Evolutionary conservation across 2,888 invertebrate species (phyloP).

Genomic region (Sepioteuthis lessoniana): DNA sequence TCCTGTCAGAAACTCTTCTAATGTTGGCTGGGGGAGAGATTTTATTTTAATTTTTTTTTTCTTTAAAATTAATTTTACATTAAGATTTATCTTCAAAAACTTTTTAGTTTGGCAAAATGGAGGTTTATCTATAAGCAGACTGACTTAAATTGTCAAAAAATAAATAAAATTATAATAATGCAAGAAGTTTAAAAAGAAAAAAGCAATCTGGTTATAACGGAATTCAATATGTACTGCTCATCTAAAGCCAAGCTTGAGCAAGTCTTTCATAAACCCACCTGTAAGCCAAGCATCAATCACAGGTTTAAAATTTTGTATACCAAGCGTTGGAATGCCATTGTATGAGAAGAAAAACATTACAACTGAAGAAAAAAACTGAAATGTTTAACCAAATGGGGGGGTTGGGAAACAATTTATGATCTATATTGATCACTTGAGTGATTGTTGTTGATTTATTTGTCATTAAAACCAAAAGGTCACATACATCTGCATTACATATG

Average conservation of each 20-base stretch:
- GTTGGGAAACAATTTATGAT: neutral
- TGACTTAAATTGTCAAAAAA: too few relatives aligned
- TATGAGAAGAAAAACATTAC: neutral
- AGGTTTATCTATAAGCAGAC: too few relatives aligned
- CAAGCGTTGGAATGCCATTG: too few relatives aligned
- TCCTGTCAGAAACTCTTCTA: too few relatives aligned
- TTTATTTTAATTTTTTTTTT: too few relatives aligned
- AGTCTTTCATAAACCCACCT: neutral
- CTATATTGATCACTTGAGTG: neutral
- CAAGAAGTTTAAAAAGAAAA: neutral
- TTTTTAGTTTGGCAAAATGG: too few relatives aligned
- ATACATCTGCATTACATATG: neutral
- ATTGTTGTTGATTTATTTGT: neutral
- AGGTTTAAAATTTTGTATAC: neutral
- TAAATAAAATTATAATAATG: too few relatives aligned
- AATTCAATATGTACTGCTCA: neutral
- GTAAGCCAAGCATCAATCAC: neutral
- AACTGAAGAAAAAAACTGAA: neutral
- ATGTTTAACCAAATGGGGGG: neutral
- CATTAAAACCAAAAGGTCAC: neutral
- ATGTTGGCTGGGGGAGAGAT: too few relatives aligned
- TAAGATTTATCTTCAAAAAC: too few relatives aligned
- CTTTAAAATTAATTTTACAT: too few relatives aligned
- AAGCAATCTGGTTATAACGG: neutral
- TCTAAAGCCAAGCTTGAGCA: neutral